These are phyloP conservation scores for Caenorhabditis elegans DNA, from an alignment of 1,140 invertebrate species.

Conservation along the genomic window DNA sequence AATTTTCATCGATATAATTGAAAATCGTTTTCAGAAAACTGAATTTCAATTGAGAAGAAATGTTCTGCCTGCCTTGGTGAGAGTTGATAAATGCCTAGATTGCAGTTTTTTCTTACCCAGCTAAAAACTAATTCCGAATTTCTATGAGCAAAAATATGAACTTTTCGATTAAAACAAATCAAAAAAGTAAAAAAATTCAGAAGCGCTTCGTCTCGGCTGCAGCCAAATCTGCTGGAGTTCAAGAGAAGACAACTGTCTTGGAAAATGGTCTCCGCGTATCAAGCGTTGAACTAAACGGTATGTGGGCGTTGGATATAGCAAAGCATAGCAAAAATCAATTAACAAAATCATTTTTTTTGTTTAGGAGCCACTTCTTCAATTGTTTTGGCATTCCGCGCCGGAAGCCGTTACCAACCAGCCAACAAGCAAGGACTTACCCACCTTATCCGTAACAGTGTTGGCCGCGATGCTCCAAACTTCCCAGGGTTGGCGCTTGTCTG, in stretches of 20 bases:
- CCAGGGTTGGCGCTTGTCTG: slow-evolving; percentile 60
- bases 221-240: not conserved
- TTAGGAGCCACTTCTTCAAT: slow-evolving; percentile 57
- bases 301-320: not conserved
- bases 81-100: no score
- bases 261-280: not conserved
- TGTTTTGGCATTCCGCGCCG: slow-evolving; percentile 63
- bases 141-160: no score
- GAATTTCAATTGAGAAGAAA: no score
- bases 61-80: no score
- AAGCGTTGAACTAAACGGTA: not conserved
- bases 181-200: not conserved
- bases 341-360: not conserved
- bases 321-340: not conserved
- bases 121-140: no score
- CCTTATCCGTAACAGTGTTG: slow-evolving; percentile 58
- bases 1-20: no score
- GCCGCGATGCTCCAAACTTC: slow-evolving; percentile 58
- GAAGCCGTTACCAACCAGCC: slow-evolving; percentile 57
- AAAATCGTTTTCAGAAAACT: no score
- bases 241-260: not conserved
- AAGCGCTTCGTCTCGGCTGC: not conserved
- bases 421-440: slow-evolving; percentile 62
- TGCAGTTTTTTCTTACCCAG: no score
- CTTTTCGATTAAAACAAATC: not conserved